A percentile compares a stretch with the other conserved stretches of the same genome.
Conservation (phyloP, 2,797 vertebrate species). For the Huso huso region DNA sequence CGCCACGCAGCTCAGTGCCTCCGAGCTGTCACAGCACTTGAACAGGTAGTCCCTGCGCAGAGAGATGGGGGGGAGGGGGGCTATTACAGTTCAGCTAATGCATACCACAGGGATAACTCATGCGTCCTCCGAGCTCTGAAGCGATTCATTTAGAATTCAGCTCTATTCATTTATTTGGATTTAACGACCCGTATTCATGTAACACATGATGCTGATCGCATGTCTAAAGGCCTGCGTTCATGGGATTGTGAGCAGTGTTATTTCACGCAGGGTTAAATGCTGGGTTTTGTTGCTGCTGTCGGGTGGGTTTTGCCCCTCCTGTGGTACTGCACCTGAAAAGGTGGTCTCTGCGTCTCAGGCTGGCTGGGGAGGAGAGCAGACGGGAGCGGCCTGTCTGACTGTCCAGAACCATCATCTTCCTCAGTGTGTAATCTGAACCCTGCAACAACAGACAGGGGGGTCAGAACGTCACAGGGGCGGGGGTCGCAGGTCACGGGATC, state of each 20-base stretch:
- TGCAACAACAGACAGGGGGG: conserved; percentile 16
- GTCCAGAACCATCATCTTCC: conserved; percentile 41
- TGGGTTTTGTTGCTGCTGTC: too few species aligned
- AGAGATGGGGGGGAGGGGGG: neutral
- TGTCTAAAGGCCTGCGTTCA: conserved; percentile 7
- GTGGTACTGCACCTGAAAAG: conserved; percentile 45
- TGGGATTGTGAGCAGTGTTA: too few species aligned
- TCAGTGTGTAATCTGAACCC: conserved; percentile 41
- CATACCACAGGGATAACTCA: too few species aligned
- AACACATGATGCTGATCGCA: too few species aligned
- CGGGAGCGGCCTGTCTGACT: conserved; percentile 37
- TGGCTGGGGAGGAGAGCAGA: conserved; percentile 33
- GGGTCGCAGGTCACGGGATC: too few species aligned
- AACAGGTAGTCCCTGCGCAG: conserved; percentile 54
- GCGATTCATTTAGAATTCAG: too few species aligned
- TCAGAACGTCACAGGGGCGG: too few species aligned
- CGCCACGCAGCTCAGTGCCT: conserved; percentile 31
- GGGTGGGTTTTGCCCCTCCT: too few species aligned
- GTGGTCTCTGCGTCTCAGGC: conserved; percentile 40
- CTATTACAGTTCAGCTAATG: conserved; percentile 2
- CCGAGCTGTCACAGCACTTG: conserved; percentile 53
- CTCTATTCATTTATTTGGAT: too few species aligned
- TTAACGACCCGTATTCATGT: too few species aligned
- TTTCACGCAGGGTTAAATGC: too few species aligned
- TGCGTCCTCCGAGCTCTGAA: conserved; percentile 17